Evolutionary conservation across 2,888 invertebrate genomes (phyloP).

Genomic region (Hemicrepidius hirtus): DNA sequence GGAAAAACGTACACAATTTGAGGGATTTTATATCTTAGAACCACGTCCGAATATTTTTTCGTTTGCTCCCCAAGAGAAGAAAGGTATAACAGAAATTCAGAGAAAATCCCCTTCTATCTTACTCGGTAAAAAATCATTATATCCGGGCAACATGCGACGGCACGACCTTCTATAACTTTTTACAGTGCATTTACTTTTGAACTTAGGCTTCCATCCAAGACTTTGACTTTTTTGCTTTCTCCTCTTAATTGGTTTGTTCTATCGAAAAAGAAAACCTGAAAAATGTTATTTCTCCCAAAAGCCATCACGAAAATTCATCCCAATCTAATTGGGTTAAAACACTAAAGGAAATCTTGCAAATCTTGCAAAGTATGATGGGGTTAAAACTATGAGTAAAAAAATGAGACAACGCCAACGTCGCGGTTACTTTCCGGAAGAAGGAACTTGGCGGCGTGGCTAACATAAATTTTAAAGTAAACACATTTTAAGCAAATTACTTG

Average conservation of each 20-base stretch:
- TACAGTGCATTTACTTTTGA: conserved; percentile 45
- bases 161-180: conserved; percentile 46
- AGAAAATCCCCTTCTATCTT: conserved; percentile 41
- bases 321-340: not conserved
- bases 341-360: too few relatives aligned
- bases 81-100: conserved; percentile 34
- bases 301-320: not conserved
- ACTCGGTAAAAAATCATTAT: conserved; percentile 46
- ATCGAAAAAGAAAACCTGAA: conserved; percentile 13
- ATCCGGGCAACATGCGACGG: conserved; percentile 46
- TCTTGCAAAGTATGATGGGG: not conserved
- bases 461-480: conserved; percentile 42
- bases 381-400: conserved; percentile 9
- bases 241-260: conserved; percentile 37
- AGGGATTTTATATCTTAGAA: not conserved
- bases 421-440: conserved; percentile 34
- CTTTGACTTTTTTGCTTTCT: conserved; percentile 34
- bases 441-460: conserved; percentile 29
- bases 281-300: conserved; percentile 5
- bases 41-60: conserved; percentile 1
- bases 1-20: too few relatives aligned
- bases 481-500: conserved; percentile 45
- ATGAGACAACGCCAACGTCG: conserved; percentile 14
- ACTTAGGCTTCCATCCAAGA: conserved; percentile 35
- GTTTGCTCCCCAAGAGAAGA: conserved; percentile 17